phyloP scores from a whole-genome alignment of 2,113 vertebrate genomes.

The Carassius carassius region DNA sequence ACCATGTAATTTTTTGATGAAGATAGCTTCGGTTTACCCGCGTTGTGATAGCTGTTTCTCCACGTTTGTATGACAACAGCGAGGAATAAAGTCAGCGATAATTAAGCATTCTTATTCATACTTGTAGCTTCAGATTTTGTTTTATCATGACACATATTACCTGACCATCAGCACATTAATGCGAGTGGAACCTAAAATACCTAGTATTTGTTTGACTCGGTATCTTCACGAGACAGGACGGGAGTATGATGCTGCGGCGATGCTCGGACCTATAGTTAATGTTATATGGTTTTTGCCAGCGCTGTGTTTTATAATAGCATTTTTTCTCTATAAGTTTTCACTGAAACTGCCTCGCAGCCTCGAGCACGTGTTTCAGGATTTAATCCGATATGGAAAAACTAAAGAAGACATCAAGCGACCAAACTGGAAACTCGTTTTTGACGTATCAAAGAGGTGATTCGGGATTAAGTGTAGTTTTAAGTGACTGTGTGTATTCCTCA shows the following conservation, averaged over 20 bases:
- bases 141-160: not conserved
- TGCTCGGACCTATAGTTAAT: conserved; percentile 54
- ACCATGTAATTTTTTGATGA: not conserved
- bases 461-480: not conserved
- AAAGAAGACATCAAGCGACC: conserved; percentile 62
- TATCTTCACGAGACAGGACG: conserved; percentile 51
- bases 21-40: too few species aligned
- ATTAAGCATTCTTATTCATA: not conserved
- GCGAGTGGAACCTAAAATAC: conserved; percentile 35
- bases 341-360: conserved; percentile 1
- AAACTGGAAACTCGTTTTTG: conserved; percentile 58
- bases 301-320: conserved; percentile 63
- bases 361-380: conserved; percentile 70
- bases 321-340: conserved; percentile 56
- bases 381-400: conserved; percentile 79
- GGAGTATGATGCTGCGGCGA: conserved; percentile 43
- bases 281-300: conserved; percentile 66
- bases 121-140: not conserved
- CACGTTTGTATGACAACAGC: not conserved
- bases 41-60: not conserved
- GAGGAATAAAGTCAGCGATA: not conserved
- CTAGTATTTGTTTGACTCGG: conserved; percentile 39
- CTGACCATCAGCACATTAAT: not conserved
- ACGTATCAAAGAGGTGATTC: conserved; percentile 75
- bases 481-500: not conserved